A percentile compares a stretch with the other conserved stretches of the same genome.
These are phyloP conservation scores for Cheilosia scutellata DNA, from an alignment of 2,888 invertebrate species.

Conservation along the genomic window DNA sequence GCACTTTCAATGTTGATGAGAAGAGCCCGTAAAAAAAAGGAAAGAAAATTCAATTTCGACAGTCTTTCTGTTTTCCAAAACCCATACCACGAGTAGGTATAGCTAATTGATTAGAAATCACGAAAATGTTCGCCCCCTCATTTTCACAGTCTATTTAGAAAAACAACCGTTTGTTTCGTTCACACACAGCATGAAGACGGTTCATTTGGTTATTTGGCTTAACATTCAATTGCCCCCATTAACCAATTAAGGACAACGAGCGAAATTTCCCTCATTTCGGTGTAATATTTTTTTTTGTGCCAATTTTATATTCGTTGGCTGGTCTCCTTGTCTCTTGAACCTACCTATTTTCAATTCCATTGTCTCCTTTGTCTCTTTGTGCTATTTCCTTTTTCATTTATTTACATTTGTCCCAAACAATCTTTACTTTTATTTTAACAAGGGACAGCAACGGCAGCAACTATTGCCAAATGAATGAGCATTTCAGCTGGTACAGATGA, in stretches of 20 bases:
- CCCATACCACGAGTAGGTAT: neutral
- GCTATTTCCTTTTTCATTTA: constrained; percentile 39
- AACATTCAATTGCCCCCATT: constrained; percentile 53
- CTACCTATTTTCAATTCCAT: constrained; percentile 35
- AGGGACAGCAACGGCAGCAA: constrained; percentile 1
- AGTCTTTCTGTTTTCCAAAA: neutral
- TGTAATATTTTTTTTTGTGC: neutral
- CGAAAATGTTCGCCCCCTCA: neutral
- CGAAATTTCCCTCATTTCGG: constrained; percentile 21
- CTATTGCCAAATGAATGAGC: constrained; percentile 6
- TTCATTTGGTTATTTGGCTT: constrained; percentile 20
- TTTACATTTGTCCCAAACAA: constrained; percentile 43
- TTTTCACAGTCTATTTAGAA: constrained; percentile 2
- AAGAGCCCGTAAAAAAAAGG: too few species aligned
- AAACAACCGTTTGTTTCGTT: constrained; percentile 14
- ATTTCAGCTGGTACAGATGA: constrained; percentile 21
- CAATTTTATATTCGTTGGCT: neutral
- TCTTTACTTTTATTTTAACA: constrained; percentile 40
- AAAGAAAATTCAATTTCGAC: neutral
- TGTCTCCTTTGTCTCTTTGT: constrained; percentile 40
- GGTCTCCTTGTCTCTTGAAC: constrained; percentile 7
- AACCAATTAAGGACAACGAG: constrained; percentile 46
- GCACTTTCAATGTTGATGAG: too few species aligned
- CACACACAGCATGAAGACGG: neutral
- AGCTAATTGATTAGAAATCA: constrained; percentile 27